Base-by-base conservation (phyloP, 2,113 vertebrate species). In the Thomomys bottae region DNA sequence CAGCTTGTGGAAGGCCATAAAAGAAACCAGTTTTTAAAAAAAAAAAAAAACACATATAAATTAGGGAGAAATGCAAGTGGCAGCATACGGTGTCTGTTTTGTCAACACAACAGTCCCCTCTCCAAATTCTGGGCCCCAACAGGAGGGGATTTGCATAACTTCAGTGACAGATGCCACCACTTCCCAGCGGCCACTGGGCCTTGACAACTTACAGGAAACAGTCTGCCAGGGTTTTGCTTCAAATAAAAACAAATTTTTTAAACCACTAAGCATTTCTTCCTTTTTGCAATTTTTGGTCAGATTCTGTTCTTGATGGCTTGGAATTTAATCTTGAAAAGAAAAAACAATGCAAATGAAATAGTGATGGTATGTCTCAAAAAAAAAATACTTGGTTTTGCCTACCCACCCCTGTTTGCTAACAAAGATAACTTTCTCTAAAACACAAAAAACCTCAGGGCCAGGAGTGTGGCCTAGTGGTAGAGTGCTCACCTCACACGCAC, bases 111-210 rank as follows among this genome's bases (percentile, higher is more conserved):
- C 70, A 94, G 89, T 84, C 87, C 89, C 70, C 70, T 89, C 81
- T 89, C 77, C 96, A 94, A 82, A 83, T 85, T 87, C 90, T 15
- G 0, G 77, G 88, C 88, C 90, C 88, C 87, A 89, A 49, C 82
- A 90, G 83, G 81, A 92, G 87, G 89, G 64, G 73, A 95, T 96
- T 90, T 93, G 87, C 94, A 89, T 95, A 94, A 94, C 84, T 20
- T 81, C 67, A 0, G 67, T 66, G 91, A 95, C 96, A 96, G 94
- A 93, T 95, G 92, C 89, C 95, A 85, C 78, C 32, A 1, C 87
- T 95, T 95, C 94, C 84, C 95, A 94, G 92, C 0, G n/a, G 92
- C 94, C 91, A 89, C 86, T 73, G 10, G 0, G 95, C 89, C 91
- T 95, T 85, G 54, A 93, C 87, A 91, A 89, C 89, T 95, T 93